Conservation (phyloP, 2,888 invertebrate genomes). For the Cryptocephalus moraei region DNA sequence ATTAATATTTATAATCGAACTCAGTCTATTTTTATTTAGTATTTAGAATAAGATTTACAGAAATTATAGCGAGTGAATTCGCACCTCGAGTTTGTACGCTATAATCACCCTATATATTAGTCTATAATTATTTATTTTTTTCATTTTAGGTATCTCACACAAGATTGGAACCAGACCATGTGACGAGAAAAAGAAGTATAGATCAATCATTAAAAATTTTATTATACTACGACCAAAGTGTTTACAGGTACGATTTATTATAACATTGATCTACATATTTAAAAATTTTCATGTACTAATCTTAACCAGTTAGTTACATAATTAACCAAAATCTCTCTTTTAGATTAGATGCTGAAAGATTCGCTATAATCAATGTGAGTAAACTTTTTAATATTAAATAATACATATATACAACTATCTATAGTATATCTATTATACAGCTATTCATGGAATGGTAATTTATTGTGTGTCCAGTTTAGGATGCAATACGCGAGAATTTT, state of each 20-base stretch:
- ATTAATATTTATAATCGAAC: too few species aligned
- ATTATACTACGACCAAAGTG: slow-evolving; percentile 78
- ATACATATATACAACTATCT: too few species aligned
- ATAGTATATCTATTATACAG: too few species aligned
- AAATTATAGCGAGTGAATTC: too few species aligned
- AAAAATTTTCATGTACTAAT: background rate
- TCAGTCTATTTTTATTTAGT: too few species aligned
- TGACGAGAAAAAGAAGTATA: slow-evolving; percentile 68
- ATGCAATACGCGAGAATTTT: too few species aligned
- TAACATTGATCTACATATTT: background rate
- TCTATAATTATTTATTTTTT: background rate
- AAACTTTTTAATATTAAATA: slow-evolving; percentile 9
- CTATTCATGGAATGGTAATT: too few species aligned
- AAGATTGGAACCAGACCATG: slow-evolving; percentile 67
- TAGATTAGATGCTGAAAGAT: slow-evolving; percentile 75
- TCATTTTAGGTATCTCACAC: slow-evolving; percentile 66
- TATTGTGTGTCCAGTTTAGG: too few species aligned
- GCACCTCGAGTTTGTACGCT: too few species aligned
- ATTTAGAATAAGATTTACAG: too few species aligned
- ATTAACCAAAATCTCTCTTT: slow-evolving; percentile 3
- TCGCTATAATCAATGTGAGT: slow-evolving; percentile 86
- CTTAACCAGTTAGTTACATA: background rate
- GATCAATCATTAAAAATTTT: slow-evolving; percentile 77
- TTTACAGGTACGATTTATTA: slow-evolving; percentile 63
- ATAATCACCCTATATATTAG: too few species aligned